These are phyloP conservation scores for Chaetura pelagica DNA, from an alignment of 2,113 vertebrate genomes.

Conservation along the genomic window DNA sequence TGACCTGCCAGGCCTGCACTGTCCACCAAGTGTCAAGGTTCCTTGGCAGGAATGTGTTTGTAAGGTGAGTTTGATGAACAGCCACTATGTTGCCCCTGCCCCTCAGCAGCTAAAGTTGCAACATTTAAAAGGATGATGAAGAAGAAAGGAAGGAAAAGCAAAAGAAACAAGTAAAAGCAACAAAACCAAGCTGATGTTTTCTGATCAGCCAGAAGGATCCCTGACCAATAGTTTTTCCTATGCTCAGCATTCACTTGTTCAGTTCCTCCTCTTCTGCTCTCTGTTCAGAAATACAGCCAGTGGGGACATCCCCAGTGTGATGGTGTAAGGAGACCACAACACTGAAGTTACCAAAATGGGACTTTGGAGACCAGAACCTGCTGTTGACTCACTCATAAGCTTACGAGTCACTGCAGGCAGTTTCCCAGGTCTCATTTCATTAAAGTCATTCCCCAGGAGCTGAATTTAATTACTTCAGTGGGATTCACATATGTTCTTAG, in stretches of 20 bases:
- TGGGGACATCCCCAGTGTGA: not conserved
- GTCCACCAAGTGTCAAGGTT: not conserved
- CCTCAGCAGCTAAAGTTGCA: not conserved
- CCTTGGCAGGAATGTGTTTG: not conserved
- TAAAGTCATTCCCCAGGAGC: conserved; percentile 34
- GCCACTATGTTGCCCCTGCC: not conserved
- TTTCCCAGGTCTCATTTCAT: conserved; percentile 40
- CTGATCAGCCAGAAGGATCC: not conserved
- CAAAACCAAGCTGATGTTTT: not conserved
- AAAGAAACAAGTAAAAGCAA: not conserved
- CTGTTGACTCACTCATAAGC: not conserved
- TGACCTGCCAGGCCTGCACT: not conserved
- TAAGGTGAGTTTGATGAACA: not conserved
- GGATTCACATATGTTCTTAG: conserved; percentile 43
- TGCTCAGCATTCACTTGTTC: not conserved
- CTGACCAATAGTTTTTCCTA: accelerated
- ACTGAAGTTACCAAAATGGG: not conserved
- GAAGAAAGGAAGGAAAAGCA: not conserved
- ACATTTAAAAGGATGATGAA: not conserved
- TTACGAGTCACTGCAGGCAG: not conserved
- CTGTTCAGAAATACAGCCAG: not conserved
- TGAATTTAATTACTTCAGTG: conserved; percentile 55
- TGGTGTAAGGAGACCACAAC: not conserved
- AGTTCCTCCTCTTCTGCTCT: not conserved
- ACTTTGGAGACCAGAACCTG: not conserved